phyloP scores from a whole-genome alignment of 2,888 invertebrate species.

The Fragum sueziense region DNA sequence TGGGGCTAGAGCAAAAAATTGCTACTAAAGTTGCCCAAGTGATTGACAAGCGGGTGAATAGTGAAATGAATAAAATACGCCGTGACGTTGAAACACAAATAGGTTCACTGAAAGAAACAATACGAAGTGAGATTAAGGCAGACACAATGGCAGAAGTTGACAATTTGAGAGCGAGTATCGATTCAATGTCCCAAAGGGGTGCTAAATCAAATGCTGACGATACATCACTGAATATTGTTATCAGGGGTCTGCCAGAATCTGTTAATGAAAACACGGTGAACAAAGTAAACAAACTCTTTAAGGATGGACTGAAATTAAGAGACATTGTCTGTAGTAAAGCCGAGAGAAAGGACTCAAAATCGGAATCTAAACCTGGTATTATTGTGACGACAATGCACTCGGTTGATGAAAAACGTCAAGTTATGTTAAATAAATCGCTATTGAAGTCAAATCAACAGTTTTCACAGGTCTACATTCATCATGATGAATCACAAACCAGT shows the following conservation, averaged over 20 bases:
- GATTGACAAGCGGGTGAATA: conserved; percentile 11
- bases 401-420: conserved; percentile 5
- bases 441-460: not conserved
- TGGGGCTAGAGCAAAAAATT: not conserved
- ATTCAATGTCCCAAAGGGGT: not conserved
- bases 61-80: conserved; percentile 5
- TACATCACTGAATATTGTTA: conserved; percentile 1
- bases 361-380: conserved; percentile 8
- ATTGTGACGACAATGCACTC: not conserved
- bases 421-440: not conserved
- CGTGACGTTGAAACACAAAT: not conserved
- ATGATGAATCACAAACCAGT: not conserved
- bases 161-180: not conserved
- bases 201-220: not conserved
- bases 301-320: conserved; percentile 1
- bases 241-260: not conserved
- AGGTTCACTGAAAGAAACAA: not conserved
- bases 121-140: not conserved
- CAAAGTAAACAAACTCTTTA: conserved; percentile 1
- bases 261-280: not conserved
- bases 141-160: not conserved
- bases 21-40: conserved; percentile 4
- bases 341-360: not conserved
- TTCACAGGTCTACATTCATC: not conserved
- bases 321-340: not conserved